Evolutionary conservation across 2,888 invertebrate genomes (phyloP).

Genomic region (Macrosiphum euphorbiae): DNA sequence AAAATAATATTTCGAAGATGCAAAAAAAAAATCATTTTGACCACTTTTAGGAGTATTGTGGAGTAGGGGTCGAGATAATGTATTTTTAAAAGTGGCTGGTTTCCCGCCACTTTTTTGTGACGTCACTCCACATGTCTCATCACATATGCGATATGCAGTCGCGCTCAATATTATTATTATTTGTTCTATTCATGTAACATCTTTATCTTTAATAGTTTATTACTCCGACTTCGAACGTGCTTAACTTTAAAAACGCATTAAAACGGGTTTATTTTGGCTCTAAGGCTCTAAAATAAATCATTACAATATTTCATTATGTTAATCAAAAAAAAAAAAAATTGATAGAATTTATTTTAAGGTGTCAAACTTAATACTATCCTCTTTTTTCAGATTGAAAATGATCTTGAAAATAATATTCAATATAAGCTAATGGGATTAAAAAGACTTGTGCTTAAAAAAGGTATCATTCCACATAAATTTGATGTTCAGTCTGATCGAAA

Average conservation of each 20-base stretch:
- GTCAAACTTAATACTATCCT: background rate
- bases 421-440: background rate
- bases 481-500: background rate
- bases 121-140: background rate
- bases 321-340: no score
- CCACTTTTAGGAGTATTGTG: background rate
- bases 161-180: background rate
- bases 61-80: background rate
- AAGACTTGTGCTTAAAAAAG: conserved; percentile 8
- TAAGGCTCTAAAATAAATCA: no score
- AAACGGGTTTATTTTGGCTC: background rate
- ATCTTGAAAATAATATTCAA: conserved; percentile 12
- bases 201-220: background rate
- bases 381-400: background rate
- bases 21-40: background rate
- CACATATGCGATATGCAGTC: background rate
- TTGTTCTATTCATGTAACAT: background rate
- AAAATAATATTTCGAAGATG: background rate
- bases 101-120: background rate
- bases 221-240: background rate
- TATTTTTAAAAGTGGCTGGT: background rate
- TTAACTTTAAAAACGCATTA: background rate
- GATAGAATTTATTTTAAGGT: no score
- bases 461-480: conserved; percentile 6
- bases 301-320: no score